Percentiles rank a stretch among this genome's conserved stretches.
Conservation (phyloP, 2,797 vertebrate species). For the Trematomus bernacchii region DNA sequence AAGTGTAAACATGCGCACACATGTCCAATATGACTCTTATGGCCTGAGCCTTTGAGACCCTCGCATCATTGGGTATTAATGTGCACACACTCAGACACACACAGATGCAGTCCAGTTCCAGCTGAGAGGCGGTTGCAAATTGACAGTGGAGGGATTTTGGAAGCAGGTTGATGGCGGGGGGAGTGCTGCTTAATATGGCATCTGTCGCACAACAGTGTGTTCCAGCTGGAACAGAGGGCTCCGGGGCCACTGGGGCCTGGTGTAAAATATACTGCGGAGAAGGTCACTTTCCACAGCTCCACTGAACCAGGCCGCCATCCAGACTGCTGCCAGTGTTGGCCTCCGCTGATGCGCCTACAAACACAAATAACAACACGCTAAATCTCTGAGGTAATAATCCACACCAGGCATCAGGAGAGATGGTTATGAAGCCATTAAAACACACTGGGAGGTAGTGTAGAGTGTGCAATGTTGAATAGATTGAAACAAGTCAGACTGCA, state of each 20-base stretch:
- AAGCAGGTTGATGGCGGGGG: conserved; percentile 46
- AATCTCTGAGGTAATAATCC: conserved; percentile 32
- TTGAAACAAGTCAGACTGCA: conserved; percentile 2
- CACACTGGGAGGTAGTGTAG: conserved; percentile 8
- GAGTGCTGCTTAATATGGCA: conserved; percentile 71
- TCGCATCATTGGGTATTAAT: conserved; percentile 31
- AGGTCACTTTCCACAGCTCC: conserved; percentile 73
- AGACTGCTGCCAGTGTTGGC: conserved; percentile 47
- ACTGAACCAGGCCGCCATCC: conserved; percentile 48
- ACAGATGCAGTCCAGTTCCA: conserved; percentile 37
- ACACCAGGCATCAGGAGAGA: conserved; percentile 7
- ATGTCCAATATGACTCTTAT: conserved; percentile 26
- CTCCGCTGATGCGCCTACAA: conserved; percentile 14
- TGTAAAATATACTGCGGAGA: conserved; percentile 70
- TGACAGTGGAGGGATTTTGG: conserved; percentile 64
- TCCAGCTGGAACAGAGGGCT: conserved; percentile 73
- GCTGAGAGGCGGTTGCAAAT: conserved; percentile 46
- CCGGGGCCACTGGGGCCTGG: conserved; percentile 53
- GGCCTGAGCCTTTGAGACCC: conserved; percentile 38
- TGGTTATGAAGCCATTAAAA: conserved; percentile 20
- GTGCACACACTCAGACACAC: conserved; percentile 20
- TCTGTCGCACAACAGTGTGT: conserved; percentile 70
- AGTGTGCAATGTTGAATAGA: not conserved
- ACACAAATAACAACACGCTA: conserved; percentile 52
- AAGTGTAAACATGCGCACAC: conserved; percentile 46